Percentiles rank a stretch among this genome's conserved stretches.
These are phyloP conservation scores for Erpobdella octoculata DNA, from an alignment of 2,888 invertebrate genomes.

Conservation along the genomic window DNA sequence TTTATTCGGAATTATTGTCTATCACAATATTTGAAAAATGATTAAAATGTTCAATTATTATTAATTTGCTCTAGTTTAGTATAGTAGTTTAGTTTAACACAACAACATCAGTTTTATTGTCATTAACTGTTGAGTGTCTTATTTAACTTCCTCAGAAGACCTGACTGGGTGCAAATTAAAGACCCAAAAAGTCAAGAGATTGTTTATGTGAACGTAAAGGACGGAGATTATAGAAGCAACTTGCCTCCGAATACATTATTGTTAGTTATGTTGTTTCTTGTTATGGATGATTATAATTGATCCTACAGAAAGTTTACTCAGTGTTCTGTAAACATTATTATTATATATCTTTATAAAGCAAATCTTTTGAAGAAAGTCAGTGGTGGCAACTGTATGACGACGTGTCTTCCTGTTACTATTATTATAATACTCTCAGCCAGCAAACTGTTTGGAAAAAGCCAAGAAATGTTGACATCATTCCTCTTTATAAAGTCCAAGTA, in stretches of 20 bases:
- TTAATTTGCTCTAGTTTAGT: no score
- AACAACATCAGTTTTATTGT: no score
- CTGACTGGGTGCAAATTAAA: slow-evolving; percentile 11
- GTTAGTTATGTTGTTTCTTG: slow-evolving; percentile 14
- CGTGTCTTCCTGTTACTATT: slow-evolving; percentile 4
- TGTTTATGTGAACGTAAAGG: slow-evolving; percentile 4
- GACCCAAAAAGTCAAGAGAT: slow-evolving; percentile 7
- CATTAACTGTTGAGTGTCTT: no score
- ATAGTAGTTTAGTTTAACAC: no score
- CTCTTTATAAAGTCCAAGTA: slow-evolving; percentile 15
- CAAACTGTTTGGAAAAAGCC: slow-evolving; percentile 5
- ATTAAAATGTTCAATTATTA: no score
- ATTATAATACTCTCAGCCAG: slow-evolving; percentile 3
- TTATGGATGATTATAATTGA: not conserved
- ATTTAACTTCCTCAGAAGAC: no score
- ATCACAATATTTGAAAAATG: no score
- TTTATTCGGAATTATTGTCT: no score
- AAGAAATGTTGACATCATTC: not conserved
- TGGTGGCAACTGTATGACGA: slow-evolving; percentile 15
- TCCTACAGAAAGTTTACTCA: not conserved
- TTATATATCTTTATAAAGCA: slow-evolving; percentile 3
- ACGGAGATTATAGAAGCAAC: slow-evolving; percentile 4
- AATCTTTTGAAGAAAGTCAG: slow-evolving; percentile 1
- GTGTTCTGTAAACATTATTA: not conserved
- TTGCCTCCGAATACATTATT: slow-evolving; percentile 4